Base-by-base conservation (phyloP, 2,888 invertebrate genomes). In the Keiferia lycopersicella region DNA sequence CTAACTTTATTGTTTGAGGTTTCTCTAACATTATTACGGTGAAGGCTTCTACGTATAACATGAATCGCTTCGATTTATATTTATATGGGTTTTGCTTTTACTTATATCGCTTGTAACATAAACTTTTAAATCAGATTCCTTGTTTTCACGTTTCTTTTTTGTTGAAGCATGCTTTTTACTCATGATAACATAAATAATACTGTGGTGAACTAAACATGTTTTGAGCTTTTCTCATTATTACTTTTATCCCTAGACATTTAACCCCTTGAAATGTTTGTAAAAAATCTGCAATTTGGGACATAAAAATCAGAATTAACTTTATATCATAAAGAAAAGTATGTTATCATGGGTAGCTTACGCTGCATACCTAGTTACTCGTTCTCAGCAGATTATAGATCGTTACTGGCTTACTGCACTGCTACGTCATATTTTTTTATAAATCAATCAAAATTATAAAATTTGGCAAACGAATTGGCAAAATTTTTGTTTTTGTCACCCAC, bases 1-100 rank as follows among this genome's bases (percentile, higher is more conserved):
- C 56, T 0, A 41, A 56, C 56, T 34, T 30, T 30, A 62, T 63
- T 39, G 60, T 45, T 64, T 61, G 64, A 56, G 64, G 64, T 64
- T 64, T 61, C 64, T 45, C 64, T 53, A 41, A 18, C n/a, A 45
- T 45, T 41, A 64, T 64, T 64, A 60, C 39, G 26, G 26, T 56
- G 34, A 56, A 56, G 34, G 56, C 56, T 56, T n/a, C 56, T 34
- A n/a, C n/a, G n/a, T n/a, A 56, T 56, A 16, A 56, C n/a, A 34
- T 56, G 30, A 34, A 56, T 34, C 56, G 56, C 56, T 56, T 56
- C 34, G 14, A 56, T 56, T 56, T 26, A 16, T 56, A 34, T 56
- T 16, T 45, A 34, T 45, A 45, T 45, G 45, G n/a, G 45, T 16
- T 45, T 45, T 16, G 45, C 45, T 45, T 45, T 45, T 45, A 45